Evolutionary conservation across 2,888 invertebrate genomes (phyloP).

Genomic region (Lasioglossum calceatum): DNA sequence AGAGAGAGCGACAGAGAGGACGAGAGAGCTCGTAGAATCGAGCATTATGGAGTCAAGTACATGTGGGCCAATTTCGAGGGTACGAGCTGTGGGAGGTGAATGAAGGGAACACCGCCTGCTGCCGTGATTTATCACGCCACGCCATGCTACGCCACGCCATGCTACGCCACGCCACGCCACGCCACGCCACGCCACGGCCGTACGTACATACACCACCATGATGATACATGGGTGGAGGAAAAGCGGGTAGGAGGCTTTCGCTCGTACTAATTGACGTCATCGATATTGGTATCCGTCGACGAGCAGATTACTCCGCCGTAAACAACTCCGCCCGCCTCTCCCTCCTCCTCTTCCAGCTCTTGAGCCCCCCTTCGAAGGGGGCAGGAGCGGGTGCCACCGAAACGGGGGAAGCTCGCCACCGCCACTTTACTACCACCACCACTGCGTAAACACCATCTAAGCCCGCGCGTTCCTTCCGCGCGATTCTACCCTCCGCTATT

Average conservation of each 20-base stretch:
- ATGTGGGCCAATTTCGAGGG: constrained; percentile 77
- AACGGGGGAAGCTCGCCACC: constrained; percentile 55
- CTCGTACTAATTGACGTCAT: constrained; percentile 84
- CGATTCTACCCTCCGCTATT: constrained; percentile 54
- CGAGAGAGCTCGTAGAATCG: constrained; percentile 59
- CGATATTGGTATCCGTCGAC: constrained; percentile 84
- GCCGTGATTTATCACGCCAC: constrained; percentile 82
- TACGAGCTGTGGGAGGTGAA: constrained; percentile 76
- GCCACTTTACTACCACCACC: constrained; percentile 70
- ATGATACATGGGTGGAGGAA: constrained; percentile 80
- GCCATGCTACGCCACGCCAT: constrained; percentile 49
- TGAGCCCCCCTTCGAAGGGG: constrained; percentile 12
- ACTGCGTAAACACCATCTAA: constrained; percentile 65
- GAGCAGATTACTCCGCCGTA: constrained; percentile 84
- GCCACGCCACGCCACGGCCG: constrained; percentile 60
- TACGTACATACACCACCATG: constrained; percentile 80
- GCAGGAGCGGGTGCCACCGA: constrained; percentile 34
- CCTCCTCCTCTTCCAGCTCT: constrained; percentile 33
- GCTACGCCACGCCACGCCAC: constrained; percentile 67
- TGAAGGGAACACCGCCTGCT: constrained; percentile 82
- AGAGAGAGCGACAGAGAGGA: not conserved
- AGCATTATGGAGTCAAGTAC: constrained; percentile 79
- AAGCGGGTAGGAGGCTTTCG: constrained; percentile 74
- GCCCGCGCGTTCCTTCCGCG: constrained; percentile 53
- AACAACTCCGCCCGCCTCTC: constrained; percentile 79